Evolutionary conservation across 1,140 invertebrate genomes (phyloP), one percentile per base, ranked within the genome.

Genomic region (Yoshiicerus persimilis): DNA sequence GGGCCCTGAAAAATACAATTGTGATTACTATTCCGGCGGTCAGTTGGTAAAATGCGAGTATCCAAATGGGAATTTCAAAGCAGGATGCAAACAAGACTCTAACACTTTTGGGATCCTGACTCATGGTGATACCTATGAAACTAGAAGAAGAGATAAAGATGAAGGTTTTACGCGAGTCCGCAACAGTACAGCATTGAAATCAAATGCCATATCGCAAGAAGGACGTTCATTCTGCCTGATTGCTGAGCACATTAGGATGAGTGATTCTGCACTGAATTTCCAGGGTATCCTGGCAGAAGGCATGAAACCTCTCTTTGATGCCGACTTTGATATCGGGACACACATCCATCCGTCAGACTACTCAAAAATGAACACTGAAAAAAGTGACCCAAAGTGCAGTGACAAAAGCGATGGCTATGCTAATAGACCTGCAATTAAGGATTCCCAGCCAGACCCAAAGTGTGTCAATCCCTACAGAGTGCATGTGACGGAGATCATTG

Each of bases 191-290:
- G 16, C 1, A 13, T 0, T 80, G 13, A 32, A 38, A 84, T 89
- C 92, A 87, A 89, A 87, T 84, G 75, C 62, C 1, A 9, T 85
- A 1, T 32, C 84, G 36, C 83, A 88, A 84, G 87, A 88, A 85
- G 83, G 87, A 13, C 80, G 47, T 0, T 66, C 80, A 2, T 88
- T 85, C 25, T 88, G 87, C 47, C 85, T 88, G 4, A 13, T 62
- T 1, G 41, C 80, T 2, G 11, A 27, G 0, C 83, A 88, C 36
- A 83, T 84, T n/a, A n/a, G 20, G 8, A 85, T 0, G 0, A 20
- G 13, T 16, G 16, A 70, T 5, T 13, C 56, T 2, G 5, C 0
- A 6, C 66, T 88, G 20, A 6, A n/a, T 20, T 85, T n/a, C n/a
- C n/a, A n/a, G 77, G 70, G 20, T 13, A 20, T 23, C 16, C 10